Percentiles rank a stretch among this genome's conserved stretches.
Conservation (phyloP, 1,140 invertebrate species). For the Eupristina koningsbergeri region DNA sequence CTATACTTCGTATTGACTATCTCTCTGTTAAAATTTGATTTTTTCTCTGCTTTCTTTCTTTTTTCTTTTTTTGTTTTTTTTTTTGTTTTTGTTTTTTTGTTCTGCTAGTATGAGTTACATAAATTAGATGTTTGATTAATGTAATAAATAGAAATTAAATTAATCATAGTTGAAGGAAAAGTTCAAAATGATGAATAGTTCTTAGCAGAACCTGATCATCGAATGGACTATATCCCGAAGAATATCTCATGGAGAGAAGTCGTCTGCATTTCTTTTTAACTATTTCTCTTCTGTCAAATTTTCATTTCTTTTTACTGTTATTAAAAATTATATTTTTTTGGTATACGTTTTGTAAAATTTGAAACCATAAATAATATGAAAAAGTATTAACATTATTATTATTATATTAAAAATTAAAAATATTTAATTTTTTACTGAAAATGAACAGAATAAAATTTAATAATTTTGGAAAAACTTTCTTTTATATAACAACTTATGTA, state of each 20-base stretch:
- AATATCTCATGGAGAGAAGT: conserved; percentile 10
- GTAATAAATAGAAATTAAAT: neutral
- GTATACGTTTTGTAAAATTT: neutral
- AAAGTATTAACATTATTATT: too few relatives aligned
- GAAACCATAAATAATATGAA: neutral
- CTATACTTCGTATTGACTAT: conserved; percentile 27
- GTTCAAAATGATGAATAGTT: neutral
- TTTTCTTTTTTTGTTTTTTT: too few relatives aligned
- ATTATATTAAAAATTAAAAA: too few relatives aligned
- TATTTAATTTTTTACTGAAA: too few relatives aligned
- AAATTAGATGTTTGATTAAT: conserved; percentile 1
- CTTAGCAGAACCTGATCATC: conserved; percentile 9
- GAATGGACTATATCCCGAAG: conserved; percentile 5
- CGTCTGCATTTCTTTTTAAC: neutral
- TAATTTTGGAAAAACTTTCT: too few relatives aligned
- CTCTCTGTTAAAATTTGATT: conserved; percentile 15
- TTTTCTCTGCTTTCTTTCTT: conserved; percentile 13
- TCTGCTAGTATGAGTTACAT: neutral
- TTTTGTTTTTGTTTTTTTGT: too few relatives aligned
- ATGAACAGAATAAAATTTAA: too few relatives aligned
- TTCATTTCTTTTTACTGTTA: neutral
- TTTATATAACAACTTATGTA: too few relatives aligned
- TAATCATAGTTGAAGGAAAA: neutral
- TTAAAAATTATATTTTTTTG: neutral
- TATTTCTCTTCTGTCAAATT: conserved; percentile 20